Base-by-base conservation (phyloP, 2,888 invertebrate species). In the Oscheius sp. region DNA sequence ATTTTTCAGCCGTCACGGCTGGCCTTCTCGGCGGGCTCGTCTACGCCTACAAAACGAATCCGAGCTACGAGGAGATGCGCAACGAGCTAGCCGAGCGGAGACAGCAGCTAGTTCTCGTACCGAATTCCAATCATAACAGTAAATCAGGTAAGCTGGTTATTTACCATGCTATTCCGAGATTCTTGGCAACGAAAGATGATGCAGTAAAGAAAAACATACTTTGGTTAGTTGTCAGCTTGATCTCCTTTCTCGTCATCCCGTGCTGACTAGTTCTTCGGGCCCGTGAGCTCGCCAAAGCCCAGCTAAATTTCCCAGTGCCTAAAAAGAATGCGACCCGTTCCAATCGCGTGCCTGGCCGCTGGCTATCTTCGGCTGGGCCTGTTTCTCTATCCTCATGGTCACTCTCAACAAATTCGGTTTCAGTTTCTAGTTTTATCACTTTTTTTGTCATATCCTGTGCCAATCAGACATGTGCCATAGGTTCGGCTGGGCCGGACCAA, bases 321-420 rank as follows among this genome's bases (percentile, higher is more conserved):
- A 94, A 95, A 90, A 93, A 92, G 80, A 94, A 94, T 89, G 92
- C 92, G 48, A 96, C 83, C 95, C 95, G 0, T 97, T 97, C 89
- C 92, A 92, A 70, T 75, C 75, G 21, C 55, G 47, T 2, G 21
- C 73, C n/a, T 98, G 96, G 96, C 92, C 95, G 1, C 87, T 93
- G 53, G 93, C 95, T 87, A 94, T 96, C 0, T 89, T 95, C 32
- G 79, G 93, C 1, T 98, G 98, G 97, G 93, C 96, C 0, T 89
- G 92, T 13, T 90, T 94, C 74, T 95, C 95, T 87, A 92, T 96
- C 81, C 90, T 93, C 75, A 92, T 96, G 86, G 96, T 97, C 0
- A 93, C 95, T 0, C 92, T 95, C 5, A 94, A 96, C 91, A 57
- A 87, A 13, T 2, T 37, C 10, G 68, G 68, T 9, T 55, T 68